These are phyloP conservation scores for rabbit (Oryctolagus cuniculus) DNA, from an alignment of 2,113 vertebrate species.

Conservation along the genomic window DNA sequence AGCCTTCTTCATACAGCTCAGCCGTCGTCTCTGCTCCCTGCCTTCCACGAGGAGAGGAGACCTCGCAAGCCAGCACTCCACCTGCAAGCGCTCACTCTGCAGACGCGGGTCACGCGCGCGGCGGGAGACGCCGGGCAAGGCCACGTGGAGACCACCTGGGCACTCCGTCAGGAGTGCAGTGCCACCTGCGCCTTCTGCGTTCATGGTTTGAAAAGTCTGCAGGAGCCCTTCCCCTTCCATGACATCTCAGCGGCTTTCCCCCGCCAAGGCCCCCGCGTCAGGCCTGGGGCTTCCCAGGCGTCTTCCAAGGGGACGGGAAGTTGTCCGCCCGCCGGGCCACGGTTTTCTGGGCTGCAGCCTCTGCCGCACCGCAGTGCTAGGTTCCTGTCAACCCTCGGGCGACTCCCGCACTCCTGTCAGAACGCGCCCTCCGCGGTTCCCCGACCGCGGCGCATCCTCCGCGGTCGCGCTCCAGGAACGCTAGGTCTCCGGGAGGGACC, in stretches of 20 bases:
- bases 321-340: not conserved
- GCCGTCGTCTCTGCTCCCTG: not conserved
- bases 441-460: too few relatives aligned
- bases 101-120: not conserved
- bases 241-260: not conserved
- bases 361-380: slow-evolving; percentile 36
- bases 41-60: not conserved
- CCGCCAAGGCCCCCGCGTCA: fast-evolving
- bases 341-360: slow-evolving; percentile 14
- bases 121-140: not conserved
- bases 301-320: not conserved
- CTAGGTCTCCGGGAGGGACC: too few relatives aligned
- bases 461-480: not conserved
- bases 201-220: slow-evolving; percentile 9
- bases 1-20: slow-evolving; percentile 22
- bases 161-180: not conserved
- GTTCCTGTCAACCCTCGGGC: slow-evolving; percentile 61
- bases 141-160: not conserved
- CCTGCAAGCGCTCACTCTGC: not conserved
- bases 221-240: not conserved
- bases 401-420: slow-evolving; percentile 39
- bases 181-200: slow-evolving; percentile 46
- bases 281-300: slow-evolving; percentile 18
- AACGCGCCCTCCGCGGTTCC: not conserved
- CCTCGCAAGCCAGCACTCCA: not conserved